A percentile compares a stretch with the other conserved stretches of the same genome.
These are phyloP conservation scores for Ancistrus triradiatus DNA, from an alignment of 2,113 vertebrate species.

Conservation along the genomic window DNA sequence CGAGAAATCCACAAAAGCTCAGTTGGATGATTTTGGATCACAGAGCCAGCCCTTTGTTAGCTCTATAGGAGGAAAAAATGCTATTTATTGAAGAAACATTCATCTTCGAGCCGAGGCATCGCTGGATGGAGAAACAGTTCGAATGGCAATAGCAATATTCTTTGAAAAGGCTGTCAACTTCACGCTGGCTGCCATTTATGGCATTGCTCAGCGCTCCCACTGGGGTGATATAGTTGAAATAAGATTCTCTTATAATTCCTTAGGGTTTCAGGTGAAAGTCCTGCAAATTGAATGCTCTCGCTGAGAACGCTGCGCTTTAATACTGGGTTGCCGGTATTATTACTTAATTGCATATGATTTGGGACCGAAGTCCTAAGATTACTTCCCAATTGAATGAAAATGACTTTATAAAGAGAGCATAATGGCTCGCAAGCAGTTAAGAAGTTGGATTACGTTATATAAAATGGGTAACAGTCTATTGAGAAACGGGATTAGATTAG, in stretches of 20 bases:
- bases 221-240: conserved; percentile 4
- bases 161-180: no score
- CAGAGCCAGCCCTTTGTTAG: neutral
- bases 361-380: no score
- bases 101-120: no score
- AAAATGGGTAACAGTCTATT: no score
- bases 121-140: neutral
- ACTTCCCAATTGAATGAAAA: no score
- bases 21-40: neutral
- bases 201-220: neutral
- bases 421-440: no score
- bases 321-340: neutral
- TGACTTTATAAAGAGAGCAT: no score
- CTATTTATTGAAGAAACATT: no score
- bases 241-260: neutral
- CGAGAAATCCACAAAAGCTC: neutral
- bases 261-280: neutral
- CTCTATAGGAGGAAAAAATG: neutral
- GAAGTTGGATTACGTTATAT: no score
- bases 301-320: neutral
- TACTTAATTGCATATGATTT: neutral
- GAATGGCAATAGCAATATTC: neutral
- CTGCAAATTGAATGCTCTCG: neutral
- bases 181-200: neutral
- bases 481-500: no score